These are phyloP conservation scores for Tupaia chinensis DNA, from an alignment of 2,113 vertebrate genomes.

Conservation along the genomic window DNA sequence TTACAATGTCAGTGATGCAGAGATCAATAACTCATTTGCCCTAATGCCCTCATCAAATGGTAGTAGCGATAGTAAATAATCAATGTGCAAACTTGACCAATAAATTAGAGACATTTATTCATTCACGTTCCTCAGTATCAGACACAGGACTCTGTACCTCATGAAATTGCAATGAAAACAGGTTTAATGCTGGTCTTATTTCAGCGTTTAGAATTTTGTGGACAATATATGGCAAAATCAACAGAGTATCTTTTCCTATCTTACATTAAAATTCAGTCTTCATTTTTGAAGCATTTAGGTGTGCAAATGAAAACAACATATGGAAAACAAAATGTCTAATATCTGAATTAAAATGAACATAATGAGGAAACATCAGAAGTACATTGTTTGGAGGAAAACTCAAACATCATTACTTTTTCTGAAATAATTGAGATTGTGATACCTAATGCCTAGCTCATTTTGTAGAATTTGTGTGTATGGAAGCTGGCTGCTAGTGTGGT, in stretches of 20 bases:
- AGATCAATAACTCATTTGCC: background rate
- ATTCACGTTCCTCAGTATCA: background rate
- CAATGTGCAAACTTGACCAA: background rate
- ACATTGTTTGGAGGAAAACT: conserved; percentile 20
- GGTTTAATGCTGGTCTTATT: background rate
- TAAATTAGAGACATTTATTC: background rate
- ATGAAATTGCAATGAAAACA: background rate
- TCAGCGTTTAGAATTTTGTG: background rate
- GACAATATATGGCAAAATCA: background rate
- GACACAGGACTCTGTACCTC: background rate
- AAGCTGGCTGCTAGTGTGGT: too few relatives aligned
- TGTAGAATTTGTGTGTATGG: background rate
- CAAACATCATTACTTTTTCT: background rate
- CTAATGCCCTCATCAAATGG: background rate
- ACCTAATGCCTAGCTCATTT: background rate
- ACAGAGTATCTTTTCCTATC: background rate
- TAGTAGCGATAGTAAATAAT: background rate
- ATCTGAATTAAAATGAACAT: background rate
- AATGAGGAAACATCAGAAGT: conserved; percentile 5
- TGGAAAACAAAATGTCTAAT: background rate
- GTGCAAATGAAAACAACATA: background rate
- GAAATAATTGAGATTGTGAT: background rate
- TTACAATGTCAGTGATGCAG: background rate
- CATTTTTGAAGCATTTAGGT: background rate
- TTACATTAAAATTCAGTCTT: background rate